phyloP scores from a whole-genome alignment of 2,113 vertebrate species.

The Megalops atlanticus region DNA sequence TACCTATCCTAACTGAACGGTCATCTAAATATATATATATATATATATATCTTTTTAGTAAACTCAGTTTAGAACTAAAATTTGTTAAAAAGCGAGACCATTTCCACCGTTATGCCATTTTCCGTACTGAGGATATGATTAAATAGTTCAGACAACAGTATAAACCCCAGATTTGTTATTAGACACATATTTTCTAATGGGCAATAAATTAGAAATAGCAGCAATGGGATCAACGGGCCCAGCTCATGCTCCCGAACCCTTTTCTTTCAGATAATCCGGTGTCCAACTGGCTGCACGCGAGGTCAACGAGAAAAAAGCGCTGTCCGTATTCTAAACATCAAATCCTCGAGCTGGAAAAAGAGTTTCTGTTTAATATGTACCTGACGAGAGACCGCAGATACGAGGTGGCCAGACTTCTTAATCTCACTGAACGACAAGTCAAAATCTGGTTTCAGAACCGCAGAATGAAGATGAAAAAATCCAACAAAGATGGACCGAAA shows the following conservation, averaged over 20 bases:
- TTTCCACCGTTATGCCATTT: too few species aligned
- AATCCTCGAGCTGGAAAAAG: constrained; percentile 94
- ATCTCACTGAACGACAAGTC: constrained; percentile 95
- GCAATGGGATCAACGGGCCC: background rate
- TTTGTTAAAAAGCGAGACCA: too few species aligned
- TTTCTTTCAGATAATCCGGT: constrained; percentile 85
- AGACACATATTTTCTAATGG: background rate
- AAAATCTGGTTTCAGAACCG: constrained; percentile 99
- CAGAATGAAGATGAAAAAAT: constrained; percentile 99
- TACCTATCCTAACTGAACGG: too few species aligned
- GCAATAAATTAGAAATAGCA: background rate
- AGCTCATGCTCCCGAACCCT: constrained; percentile 54
- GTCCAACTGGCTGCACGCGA: constrained; percentile 96
- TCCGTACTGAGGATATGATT: too few species aligned
- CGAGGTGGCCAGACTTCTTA: constrained; percentile 89
- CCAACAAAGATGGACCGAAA: constrained; percentile 92
- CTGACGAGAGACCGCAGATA: constrained; percentile 96
- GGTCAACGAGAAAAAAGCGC: constrained; percentile 92
- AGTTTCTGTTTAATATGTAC: constrained; percentile 97
- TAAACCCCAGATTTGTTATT: too few species aligned
- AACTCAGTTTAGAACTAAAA: too few species aligned
- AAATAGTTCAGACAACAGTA: too few species aligned
- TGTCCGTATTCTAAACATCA: constrained; percentile 97
- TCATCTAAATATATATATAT: too few species aligned
- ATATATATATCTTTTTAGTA: too few species aligned